phyloP scores from a whole-genome alignment of 64 coral and sea anemone species.

The Montipora efflorescens region DNA sequence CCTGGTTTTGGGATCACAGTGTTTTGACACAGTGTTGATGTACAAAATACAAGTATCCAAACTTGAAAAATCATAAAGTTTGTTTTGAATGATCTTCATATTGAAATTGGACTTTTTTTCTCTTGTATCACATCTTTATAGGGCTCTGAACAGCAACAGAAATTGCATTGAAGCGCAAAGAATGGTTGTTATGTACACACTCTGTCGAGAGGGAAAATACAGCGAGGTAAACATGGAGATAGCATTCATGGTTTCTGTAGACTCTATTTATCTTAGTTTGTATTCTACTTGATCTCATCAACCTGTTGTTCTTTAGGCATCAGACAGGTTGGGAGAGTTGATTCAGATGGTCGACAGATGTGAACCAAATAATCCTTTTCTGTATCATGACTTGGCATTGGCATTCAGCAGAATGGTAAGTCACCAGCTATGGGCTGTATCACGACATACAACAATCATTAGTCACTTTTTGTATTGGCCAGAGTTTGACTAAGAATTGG shows the following conservation, averaged over 20 bases:
- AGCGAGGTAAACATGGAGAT: conserved; percentile 64
- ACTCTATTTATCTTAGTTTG: no score
- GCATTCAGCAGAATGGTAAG: conserved; percentile 92
- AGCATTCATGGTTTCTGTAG: no score
- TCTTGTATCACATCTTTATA: conserved; percentile 2
- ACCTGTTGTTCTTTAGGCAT: conserved; percentile 64
- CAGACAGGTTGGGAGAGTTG: conserved; percentile 92
- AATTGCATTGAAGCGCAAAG: conserved; percentile 95
- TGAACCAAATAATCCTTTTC: conserved; percentile 89
- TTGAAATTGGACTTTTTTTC: not conserved
- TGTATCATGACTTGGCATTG: conserved; percentile 88
- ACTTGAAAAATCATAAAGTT: no score
- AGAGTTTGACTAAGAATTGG: no score
- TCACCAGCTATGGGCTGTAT: no score
- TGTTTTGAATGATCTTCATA: no score
- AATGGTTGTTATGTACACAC: conserved; percentile 80
- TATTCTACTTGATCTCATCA: not conserved
- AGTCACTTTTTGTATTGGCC: no score
- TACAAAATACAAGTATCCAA: no score
- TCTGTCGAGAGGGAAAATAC: conserved; percentile 97
- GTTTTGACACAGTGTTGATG: no score
- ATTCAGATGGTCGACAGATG: conserved; percentile 91
- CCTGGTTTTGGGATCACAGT: no score
- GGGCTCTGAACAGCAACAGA: conserved; percentile 83
- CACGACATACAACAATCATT: no score